Evolutionary conservation across 2,888 invertebrate species (phyloP), one percentile per base, ranked within the genome.

Genomic region (Drosophila parthenogenetica): DNA sequence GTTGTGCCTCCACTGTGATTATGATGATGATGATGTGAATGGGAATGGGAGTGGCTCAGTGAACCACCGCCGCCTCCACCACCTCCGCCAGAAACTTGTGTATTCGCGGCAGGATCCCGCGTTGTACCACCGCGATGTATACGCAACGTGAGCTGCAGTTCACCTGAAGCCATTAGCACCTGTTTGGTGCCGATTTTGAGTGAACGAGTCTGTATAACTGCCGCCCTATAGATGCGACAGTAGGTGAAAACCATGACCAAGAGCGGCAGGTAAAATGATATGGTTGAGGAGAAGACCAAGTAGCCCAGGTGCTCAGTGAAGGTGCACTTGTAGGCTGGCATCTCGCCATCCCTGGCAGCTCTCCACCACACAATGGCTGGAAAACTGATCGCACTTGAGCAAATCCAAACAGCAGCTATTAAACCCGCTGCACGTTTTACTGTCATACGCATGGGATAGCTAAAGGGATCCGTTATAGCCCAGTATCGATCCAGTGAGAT

Each of bases 241-340:
- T 99, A 99, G 4, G 99, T 99, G 92, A 99, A 98, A 77, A 99
- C 97, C 98, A 99, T 99, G 62, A 99, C 97, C 91, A 98, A 95
- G 29, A 99, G 93, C 29, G 99, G 99, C 81, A 98, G 94, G 92
- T 99, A 99, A 93, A 99, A 99, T 17, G 99, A 99, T 90, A 99
- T 98, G 74, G 98, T 96, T 49, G 99, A 99, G 13, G 99, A 99
- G 93, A 99, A 98, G 91, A 99, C 96, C 77, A 99, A 94, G 92
- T 99, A 99, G 69, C 97, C 97, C 84, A 98, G 94, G 93, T 98
- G 98, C 92, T 99, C 98, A 73, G 99, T 99, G 92, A 99, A 99
- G 54, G 97, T 96, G 93, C 99, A 99, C 91, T 96, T 96, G 90
- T 95, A 95, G 80, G 95, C 94, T 8, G 97, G 96, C 81, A 97